A percentile compares a stretch with the other conserved stretches of the same genome.
Evolutionary conservation across 2,113 vertebrate species (phyloP).

Genomic region (Grus americana): DNA sequence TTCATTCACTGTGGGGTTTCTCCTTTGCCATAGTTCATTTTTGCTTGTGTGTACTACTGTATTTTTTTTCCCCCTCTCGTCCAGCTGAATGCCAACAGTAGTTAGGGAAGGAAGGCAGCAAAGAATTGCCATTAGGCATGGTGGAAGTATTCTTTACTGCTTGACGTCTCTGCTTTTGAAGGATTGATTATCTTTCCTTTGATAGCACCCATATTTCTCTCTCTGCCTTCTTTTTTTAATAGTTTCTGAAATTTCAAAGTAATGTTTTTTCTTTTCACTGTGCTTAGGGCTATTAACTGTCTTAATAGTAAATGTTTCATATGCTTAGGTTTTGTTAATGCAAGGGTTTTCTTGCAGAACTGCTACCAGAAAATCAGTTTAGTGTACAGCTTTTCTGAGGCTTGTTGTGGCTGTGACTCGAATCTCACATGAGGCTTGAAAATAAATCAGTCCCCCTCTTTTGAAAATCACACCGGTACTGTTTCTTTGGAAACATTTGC

Average conservation of each 20-base stretch:
- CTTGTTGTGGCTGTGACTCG: slow-evolving; percentile 40
- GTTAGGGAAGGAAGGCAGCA: slow-evolving; percentile 19
- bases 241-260: slow-evolving; percentile 53
- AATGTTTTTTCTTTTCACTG: slow-evolving; percentile 5
- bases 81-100: not conserved
- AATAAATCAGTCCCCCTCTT: slow-evolving; percentile 34
- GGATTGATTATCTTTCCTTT: slow-evolving; percentile 44
- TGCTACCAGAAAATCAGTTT: slow-evolving; percentile 31
- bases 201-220: slow-evolving; percentile 37
- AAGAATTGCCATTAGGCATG: slow-evolving; percentile 58
- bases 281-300: slow-evolving; percentile 56
- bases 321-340: slow-evolving; percentile 18
- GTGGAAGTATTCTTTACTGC: slow-evolving; percentile 32
- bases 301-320: slow-evolving; percentile 41
- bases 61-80: not conserved
- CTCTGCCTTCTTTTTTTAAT: not conserved
- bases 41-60: not conserved
- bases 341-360: slow-evolving; percentile 11
- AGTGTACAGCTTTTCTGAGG: slow-evolving; percentile 37
- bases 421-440: slow-evolving; percentile 30
- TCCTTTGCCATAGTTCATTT: not conserved
- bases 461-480: not conserved
- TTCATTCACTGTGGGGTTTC: not conserved
- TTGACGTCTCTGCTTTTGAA: slow-evolving; percentile 45
- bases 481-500: slow-evolving; percentile 42